A percentile compares a stretch with the other conserved stretches of the same genome.
Evolutionary conservation across 2,113 vertebrate genomes (phyloP).

Genomic region (Catharus bicknelli): DNA sequence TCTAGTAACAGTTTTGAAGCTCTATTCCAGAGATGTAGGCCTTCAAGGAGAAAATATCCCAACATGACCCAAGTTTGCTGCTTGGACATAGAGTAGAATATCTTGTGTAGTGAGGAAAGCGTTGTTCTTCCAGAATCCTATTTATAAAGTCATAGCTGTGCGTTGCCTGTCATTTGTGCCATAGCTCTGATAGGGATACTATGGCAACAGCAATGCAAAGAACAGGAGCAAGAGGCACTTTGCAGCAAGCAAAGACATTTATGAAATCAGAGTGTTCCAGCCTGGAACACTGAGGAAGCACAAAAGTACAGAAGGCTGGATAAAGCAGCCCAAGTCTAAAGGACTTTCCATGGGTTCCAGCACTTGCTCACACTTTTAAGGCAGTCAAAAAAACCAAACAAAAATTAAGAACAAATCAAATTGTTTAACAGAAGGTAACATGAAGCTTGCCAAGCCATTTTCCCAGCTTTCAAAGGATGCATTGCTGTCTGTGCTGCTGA

Average conservation of each 20-base stretch:
- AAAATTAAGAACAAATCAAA: not conserved
- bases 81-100: not conserved
- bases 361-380: not conserved
- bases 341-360: not conserved
- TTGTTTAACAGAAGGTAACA: constrained; percentile 1
- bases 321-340: not conserved
- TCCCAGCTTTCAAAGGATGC: constrained; percentile 5
- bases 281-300: not conserved
- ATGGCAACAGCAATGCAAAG: not conserved
- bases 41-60: not conserved
- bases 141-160: not conserved
- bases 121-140: not conserved
- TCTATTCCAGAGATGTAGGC: not conserved
- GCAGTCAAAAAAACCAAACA: not conserved
- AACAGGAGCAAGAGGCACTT: not conserved
- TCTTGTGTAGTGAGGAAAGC: not conserved
- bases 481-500: not conserved
- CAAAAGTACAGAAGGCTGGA: not conserved
- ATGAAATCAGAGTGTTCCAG: not conserved
- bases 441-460: constrained; percentile 11
- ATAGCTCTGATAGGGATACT: not conserved
- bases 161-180: not conserved
- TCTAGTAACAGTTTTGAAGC: not conserved
- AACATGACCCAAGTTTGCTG: not conserved
- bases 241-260: not conserved